These are phyloP conservation scores for Eufriesea mexicana DNA, from an alignment of 1,140 invertebrate species.

Conservation along the genomic window DNA sequence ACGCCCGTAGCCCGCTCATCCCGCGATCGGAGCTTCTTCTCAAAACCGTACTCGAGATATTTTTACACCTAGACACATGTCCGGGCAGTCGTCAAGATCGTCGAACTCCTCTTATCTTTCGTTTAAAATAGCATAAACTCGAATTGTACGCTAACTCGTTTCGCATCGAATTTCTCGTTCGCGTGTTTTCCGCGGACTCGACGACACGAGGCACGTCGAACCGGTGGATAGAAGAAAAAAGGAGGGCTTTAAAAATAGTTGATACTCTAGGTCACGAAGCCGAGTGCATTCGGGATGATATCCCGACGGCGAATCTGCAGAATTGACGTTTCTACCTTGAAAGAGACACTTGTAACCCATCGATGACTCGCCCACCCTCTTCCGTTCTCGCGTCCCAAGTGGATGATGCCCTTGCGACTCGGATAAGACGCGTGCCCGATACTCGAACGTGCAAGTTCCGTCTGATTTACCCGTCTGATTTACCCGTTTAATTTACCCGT, in stretches of 20 bases:
- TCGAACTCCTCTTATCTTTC: slow-evolving; percentile 52
- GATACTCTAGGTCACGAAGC: slow-evolving; percentile 59
- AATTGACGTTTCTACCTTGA: slow-evolving; percentile 50
- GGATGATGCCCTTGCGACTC: slow-evolving; percentile 38
- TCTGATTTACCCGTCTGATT: neutral
- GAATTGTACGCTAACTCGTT: neutral
- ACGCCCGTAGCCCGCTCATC: neutral
- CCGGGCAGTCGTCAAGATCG: slow-evolving; percentile 46
- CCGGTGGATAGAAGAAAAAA: slow-evolving; percentile 32
- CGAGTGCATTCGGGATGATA: slow-evolving; percentile 52
- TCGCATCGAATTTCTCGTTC: neutral
- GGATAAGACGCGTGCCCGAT: slow-evolving; percentile 1
- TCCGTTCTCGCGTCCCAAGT: slow-evolving; percentile 19
- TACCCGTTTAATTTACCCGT: neutral
- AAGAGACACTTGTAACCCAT: slow-evolving; percentile 55
- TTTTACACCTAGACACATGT: slow-evolving; percentile 55
- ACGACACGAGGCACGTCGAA: neutral
- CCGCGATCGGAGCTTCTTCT: slow-evolving; percentile 44
- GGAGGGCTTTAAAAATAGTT: slow-evolving; percentile 59
- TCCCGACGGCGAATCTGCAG: slow-evolving; percentile 49
- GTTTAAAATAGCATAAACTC: slow-evolving; percentile 7
- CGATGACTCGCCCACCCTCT: neutral
- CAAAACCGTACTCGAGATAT: slow-evolving; percentile 48
- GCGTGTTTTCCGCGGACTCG: neutral
- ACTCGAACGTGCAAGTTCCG: neutral